These are phyloP conservation scores for Botia almorhae DNA, from an alignment of 2,797 vertebrate genomes.

Conservation along the genomic window DNA sequence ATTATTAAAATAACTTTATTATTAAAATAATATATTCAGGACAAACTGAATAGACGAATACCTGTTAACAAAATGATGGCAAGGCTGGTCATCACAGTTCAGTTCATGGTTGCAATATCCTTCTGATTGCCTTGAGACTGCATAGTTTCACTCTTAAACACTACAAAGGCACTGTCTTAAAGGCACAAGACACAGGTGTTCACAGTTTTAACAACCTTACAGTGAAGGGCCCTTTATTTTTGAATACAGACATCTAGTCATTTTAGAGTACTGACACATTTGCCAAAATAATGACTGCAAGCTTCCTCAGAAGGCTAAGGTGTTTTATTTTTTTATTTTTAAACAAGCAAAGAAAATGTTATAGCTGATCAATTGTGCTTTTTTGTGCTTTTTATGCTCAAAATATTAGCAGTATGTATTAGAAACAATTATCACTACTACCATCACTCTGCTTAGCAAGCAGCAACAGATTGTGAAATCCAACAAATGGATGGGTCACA, in stretches of 20 bases:
- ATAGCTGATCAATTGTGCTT: no score
- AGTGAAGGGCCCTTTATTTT: background rate
- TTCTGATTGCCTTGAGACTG: background rate
- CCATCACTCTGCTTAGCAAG: no score
- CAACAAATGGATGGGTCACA: no score
- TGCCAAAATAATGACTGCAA: background rate
- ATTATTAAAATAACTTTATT: background rate
- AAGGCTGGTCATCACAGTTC: background rate
- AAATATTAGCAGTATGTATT: no score
- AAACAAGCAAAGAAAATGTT: no score
- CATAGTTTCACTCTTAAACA: background rate
- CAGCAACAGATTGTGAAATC: no score
- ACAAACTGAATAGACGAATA: background rate
- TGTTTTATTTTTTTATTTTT: no score
- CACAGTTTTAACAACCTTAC: no score
- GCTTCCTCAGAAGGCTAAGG: background rate
- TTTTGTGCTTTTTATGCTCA: no score
- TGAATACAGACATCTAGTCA: background rate
- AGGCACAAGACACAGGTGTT: no score
- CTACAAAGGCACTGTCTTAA: background rate
- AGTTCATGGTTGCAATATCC: background rate
- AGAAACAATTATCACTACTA: no score
- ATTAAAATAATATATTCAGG: background rate
- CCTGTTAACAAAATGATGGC: background rate
- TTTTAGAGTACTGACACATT: background rate